Conservation (phyloP, 2,113 vertebrate genomes). For the Engraulis encrasicolus region DNA sequence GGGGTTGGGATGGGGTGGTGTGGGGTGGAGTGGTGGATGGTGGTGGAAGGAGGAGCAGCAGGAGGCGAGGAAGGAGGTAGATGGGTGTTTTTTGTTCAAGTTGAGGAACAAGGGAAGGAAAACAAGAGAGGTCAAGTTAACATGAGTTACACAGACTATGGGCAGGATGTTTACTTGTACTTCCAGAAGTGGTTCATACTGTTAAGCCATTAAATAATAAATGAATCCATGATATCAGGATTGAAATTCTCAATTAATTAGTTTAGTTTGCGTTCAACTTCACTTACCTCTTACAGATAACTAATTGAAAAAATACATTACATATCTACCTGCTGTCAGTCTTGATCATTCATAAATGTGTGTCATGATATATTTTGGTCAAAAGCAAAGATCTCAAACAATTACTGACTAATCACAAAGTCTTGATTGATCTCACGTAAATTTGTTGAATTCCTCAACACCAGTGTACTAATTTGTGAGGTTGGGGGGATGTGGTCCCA, state of each 20-base stretch:
- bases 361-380: not conserved
- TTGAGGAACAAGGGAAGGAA: not conserved
- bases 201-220: not conserved
- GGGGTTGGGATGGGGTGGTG: no score
- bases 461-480: no score
- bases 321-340: not conserved
- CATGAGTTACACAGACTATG: not conserved
- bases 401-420: not conserved
- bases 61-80: slow-evolving; percentile 44
- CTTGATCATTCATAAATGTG: not conserved
- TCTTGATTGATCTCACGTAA: not conserved
- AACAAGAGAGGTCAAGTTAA: not conserved
- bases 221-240: not conserved
- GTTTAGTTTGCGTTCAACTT: not conserved
- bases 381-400: not conserved
- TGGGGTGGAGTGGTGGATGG: not conserved
- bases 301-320: not conserved
- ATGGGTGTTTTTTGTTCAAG: slow-evolving; percentile 38
- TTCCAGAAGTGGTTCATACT: not conserved
- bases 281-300: not conserved
- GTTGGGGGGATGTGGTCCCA: no score
- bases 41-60: not conserved
- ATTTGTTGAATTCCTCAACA: not conserved
- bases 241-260: not conserved
- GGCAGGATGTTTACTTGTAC: not conserved